Conservation (phyloP, 2,888 invertebrate genomes). For the Aspidapion aeneum region DNA sequence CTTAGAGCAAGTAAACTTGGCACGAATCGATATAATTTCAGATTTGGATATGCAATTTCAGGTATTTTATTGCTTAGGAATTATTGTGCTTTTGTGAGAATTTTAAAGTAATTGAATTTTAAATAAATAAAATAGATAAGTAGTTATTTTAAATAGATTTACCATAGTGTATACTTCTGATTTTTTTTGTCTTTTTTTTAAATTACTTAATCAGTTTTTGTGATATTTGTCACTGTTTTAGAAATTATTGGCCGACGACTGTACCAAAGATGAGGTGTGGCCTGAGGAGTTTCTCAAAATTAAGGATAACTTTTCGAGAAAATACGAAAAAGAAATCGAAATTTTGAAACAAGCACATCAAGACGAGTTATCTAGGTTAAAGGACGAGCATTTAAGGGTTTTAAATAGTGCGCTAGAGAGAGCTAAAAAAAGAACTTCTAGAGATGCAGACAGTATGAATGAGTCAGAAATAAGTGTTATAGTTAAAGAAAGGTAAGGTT, state of each 20-base stretch:
- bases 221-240: too few species aligned
- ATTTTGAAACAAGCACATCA: slow-evolving; percentile 56
- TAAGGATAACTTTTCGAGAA: slow-evolving; percentile 67
- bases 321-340: slow-evolving; percentile 59
- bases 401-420: slow-evolving; percentile 42
- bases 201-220: too few species aligned
- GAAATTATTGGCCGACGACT: slow-evolving; percentile 65
- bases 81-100: too few species aligned
- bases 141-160: too few species aligned
- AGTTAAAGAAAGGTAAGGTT: slow-evolving; percentile 62
- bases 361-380: slow-evolving; percentile 56
- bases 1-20: slow-evolving; percentile 60
- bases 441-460: slow-evolving; percentile 48
- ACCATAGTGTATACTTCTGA: too few species aligned
- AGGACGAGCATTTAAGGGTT: slow-evolving; percentile 39
- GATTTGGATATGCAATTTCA: slow-evolving; percentile 71
- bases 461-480: slow-evolving; percentile 52
- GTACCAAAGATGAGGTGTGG: slow-evolving; percentile 68
- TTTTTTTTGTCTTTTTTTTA: too few species aligned
- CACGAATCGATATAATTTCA: slow-evolving; percentile 64
- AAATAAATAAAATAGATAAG: too few species aligned
- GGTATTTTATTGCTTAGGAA: too few species aligned
- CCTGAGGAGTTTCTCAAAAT: slow-evolving; percentile 70
- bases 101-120: too few species aligned
- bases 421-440: slow-evolving; percentile 39